Evolutionary conservation across 37 sponge, comb jelly and placozoan genomes (phyloP), one percentile per base, ranked within the genome.

Genomic region (Mnemiopsis leidyi): DNA sequence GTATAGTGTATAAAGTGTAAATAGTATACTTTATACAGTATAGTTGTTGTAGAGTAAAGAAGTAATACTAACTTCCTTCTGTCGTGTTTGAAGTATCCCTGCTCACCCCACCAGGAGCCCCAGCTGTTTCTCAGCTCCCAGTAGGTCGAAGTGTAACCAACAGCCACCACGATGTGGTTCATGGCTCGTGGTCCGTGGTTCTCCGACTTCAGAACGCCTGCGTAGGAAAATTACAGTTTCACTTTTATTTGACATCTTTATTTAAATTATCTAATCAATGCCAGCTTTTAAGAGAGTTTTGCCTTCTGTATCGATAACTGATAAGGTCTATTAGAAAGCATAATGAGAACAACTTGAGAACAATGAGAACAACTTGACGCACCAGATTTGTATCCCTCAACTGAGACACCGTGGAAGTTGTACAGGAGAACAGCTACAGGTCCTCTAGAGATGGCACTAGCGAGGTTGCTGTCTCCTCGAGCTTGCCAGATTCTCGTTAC

Each of bases 121-220:
- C 75, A 71, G 75, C 75, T 71, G 75, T 71, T 71, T 71, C 75
- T 71, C 30, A 71, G 75, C 75, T 71, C 75, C 75, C 75, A 71
- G 75, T 71, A 29, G 30, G n/a, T 71, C n/a, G 30, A 29, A 71
- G 75, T 71, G 75, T 71, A 71, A 13, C 75, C 75, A 7, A 71
- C 75, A 71, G 75, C 75, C 25, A 71, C 75, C 30, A 71, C 75
- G 30, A 71, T 71, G 75, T 71, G 75, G 75, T 71, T 71, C 75
- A 71, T 71, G 7, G 75, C 75, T 71, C 75, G 30, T n/a, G 75
- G 75, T 18, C 61, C 61, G 61, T 48, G 61, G 61, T 48, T 48
- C 61, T 48, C 9, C 5, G 61, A 13, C 61, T 13, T 48, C 13
- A 48, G 13, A 48, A 48, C 61, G 5, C 61, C 61, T 48, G 61